Evolutionary conservation across 2,113 vertebrate genomes (phyloP).

Genomic region (Noturus placidus): DNA sequence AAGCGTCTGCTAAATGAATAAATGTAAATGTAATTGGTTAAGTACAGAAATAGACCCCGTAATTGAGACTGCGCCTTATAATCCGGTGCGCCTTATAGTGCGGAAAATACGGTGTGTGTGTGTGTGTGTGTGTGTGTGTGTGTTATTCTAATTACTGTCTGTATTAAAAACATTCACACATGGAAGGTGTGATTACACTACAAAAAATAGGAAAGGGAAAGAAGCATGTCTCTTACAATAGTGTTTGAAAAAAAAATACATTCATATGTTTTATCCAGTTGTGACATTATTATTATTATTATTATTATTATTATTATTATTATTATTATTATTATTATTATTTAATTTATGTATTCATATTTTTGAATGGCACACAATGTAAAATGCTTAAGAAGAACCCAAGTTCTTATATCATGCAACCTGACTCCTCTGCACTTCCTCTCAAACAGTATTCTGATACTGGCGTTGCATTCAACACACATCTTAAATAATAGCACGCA

Average conservation of each 20-base stretch:
- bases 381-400: neutral
- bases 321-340: neutral
- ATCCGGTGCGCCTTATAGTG: no score
- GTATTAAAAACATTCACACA: neutral
- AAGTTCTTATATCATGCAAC: neutral
- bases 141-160: neutral
- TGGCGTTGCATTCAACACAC: neutral
- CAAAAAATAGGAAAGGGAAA: neutral
- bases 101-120: no score
- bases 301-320: no score
- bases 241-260: neutral
- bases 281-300: neutral
- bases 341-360: neutral
- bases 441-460: neutral
- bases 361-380: neutral
- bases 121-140: no score
- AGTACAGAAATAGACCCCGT: no score
- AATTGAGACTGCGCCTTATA: no score
- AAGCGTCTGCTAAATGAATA: no score
- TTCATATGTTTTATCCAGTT: neutral
- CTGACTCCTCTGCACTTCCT: neutral
- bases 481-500: neutral
- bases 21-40: no score
- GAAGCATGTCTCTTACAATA: neutral
- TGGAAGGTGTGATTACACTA: neutral